Percentiles rank a stretch among this genome's conserved stretches.
phyloP scores from a whole-genome alignment of 2,888 invertebrate species.

The Polia nebulosa region DNA sequence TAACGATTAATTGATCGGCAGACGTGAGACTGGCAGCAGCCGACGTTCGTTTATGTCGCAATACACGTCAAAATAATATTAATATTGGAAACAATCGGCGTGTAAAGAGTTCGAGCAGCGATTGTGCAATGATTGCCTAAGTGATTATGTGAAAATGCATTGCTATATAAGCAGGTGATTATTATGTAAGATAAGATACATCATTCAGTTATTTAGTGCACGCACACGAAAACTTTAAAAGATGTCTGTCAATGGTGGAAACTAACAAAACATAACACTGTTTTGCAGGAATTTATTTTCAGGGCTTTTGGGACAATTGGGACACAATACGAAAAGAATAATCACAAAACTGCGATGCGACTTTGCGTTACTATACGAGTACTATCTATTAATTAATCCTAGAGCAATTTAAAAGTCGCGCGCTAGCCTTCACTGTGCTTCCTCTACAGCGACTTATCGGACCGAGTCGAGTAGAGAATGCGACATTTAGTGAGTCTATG shows the following conservation, averaged over 20 bases:
- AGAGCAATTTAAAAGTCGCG: conserved; percentile 5
- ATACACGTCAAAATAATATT: conserved; percentile 24
- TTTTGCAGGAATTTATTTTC: neutral
- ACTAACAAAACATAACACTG: neutral
- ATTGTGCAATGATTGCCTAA: conserved; percentile 51
- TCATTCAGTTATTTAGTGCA: conserved; percentile 40
- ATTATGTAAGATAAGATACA: conserved; percentile 51
- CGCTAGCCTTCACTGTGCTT: conserved; percentile 14
- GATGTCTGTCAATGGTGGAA: neutral
- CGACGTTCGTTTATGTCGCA: conserved; percentile 53
- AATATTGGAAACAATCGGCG: conserved; percentile 26
- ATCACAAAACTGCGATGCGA: neutral
- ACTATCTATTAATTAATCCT: neutral
- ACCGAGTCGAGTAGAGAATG: neutral
- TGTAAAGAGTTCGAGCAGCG: conserved; percentile 40
- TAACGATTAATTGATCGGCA: conserved; percentile 76
- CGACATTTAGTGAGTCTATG: neutral
- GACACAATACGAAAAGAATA: neutral
- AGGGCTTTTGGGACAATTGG: neutral
- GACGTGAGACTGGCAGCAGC: conserved; percentile 80
- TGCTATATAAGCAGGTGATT: conserved; percentile 16
- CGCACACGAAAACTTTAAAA: conserved; percentile 25
- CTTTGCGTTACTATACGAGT: neutral
- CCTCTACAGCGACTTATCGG: neutral
- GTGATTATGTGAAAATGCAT: conserved; percentile 52